Conservation (phyloP, 2,797 vertebrate genomes). For the Cuniculus paca region DNA sequence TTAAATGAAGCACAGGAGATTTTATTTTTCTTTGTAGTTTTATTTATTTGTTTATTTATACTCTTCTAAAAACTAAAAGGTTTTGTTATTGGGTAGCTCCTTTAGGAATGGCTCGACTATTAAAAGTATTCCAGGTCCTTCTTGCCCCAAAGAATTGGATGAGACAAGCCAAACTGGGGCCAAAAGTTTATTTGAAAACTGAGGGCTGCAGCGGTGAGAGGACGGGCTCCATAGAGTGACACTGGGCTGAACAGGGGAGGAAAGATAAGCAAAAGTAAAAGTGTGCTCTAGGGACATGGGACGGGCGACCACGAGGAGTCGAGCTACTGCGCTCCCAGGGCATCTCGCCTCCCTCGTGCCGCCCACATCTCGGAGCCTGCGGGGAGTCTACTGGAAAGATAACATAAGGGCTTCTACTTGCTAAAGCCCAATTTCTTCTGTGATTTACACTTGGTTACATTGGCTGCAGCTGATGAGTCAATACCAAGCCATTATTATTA, state of each 20-base stretch:
- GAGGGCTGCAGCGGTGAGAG: no score
- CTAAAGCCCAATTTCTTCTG: background rate
- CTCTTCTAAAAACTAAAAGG: background rate
- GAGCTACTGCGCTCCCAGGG: fast-evolving
- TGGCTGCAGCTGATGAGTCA: background rate
- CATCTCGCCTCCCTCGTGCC: background rate
- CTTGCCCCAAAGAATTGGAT: background rate
- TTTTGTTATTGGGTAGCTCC: background rate
- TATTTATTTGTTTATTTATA: background rate
- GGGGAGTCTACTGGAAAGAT: background rate
- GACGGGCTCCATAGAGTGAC: background rate
- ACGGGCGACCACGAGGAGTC: no score
- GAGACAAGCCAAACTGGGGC: background rate
- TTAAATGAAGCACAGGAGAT: background rate
- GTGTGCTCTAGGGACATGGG: fast-evolving
- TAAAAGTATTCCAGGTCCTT: background rate
- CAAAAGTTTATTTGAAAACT: background rate
- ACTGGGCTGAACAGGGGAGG: background rate
- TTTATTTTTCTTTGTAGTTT: background rate
- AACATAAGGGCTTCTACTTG: background rate
- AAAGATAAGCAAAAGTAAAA: background rate
- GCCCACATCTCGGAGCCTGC: background rate
- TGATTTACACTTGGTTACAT: background rate
- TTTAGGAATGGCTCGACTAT: background rate
- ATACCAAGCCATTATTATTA: background rate